Base-by-base conservation (phyloP, 2,888 invertebrate genomes). In the Matsumyia berberina region DNA sequence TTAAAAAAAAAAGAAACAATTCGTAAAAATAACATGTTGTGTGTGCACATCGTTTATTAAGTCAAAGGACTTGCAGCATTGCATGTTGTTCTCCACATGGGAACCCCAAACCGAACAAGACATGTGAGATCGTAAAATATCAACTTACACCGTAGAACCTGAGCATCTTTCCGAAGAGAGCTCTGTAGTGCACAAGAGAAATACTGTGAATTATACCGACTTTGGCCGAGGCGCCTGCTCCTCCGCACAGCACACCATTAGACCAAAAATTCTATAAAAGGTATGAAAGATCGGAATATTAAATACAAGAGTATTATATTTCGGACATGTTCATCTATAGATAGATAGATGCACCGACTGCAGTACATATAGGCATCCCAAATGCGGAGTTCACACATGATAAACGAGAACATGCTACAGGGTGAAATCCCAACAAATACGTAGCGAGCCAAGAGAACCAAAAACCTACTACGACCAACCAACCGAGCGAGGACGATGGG, bases 271-370 rank as follows among this genome's bases (percentile, higher is more conserved):
- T 86, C 86, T 86, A 86, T 86, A 86, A 86, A n/a, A 86, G 81
- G 72, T 76, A 81, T 66, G 72, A 72, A 81, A 81, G 86, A 81
- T 86, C 77, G 80, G 86, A 81, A 86, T 86, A 86, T 86, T 86
- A 86, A 86, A 86, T 86, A 86, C 81, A 86, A 62, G 85, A 80
- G 85, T 70, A 85, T 85, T 85, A 85, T 80, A 83, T 83, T 78
- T 79, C 37, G 83, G 79, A 79, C 78, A 73, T 73, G 53, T 69
- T 66, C 62, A 62, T 79, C 79, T 73, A 62, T 64, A 46, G 73
- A 42, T 58, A 66, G 62, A 49, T 53, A 64, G 72, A 58, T 73
- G 72, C 60, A 67, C 33, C 46, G 74, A 66, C 49, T 74, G 44
- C 46, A 57, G 11, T 11, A 17, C 9, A 2, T 12, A 39, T 8